A percentile compares a stretch with the other conserved stretches of the same genome.
phyloP scores from a whole-genome alignment of 2,113 vertebrate genomes.

The Paraplagusia blochii region DNA sequence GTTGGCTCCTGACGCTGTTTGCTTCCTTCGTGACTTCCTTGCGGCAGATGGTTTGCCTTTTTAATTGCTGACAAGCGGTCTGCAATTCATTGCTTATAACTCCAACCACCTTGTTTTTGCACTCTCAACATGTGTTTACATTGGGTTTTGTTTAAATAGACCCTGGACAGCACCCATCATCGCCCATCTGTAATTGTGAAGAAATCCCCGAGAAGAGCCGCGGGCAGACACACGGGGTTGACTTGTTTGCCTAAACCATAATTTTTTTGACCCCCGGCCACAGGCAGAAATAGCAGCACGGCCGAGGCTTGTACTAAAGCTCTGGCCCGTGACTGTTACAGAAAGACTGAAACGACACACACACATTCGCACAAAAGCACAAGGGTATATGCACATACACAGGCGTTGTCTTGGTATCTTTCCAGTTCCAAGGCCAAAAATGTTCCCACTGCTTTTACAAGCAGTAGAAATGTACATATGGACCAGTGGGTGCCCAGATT shows the following conservation, averaged over 20 bases:
- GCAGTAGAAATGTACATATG: constrained; percentile 29
- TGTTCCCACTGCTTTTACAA: constrained; percentile 8
- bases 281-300: constrained; percentile 64
- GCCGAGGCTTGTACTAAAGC: constrained; percentile 46
- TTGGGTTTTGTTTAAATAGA: constrained; percentile 52
- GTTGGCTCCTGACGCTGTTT: constrained; percentile 9
- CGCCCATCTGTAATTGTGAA: constrained; percentile 54
- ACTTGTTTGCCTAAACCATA: constrained; percentile 57
- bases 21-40: constrained; percentile 5
- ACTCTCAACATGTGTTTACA: constrained; percentile 53
- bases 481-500: constrained; percentile 21
- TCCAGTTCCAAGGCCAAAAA: constrained; percentile 33
- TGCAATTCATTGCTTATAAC: constrained; percentile 17
- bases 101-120: constrained; percentile 34
- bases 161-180: constrained; percentile 45
- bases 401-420: constrained; percentile 45
- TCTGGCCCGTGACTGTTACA: constrained; percentile 58
- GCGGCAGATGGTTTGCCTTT: not conserved
- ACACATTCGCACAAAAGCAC: constrained; percentile 11
- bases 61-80: constrained; percentile 7
- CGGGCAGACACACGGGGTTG: constrained; percentile 44
- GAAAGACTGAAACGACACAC: constrained; percentile 60
- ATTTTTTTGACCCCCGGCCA: constrained; percentile 63
- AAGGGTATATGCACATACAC: constrained; percentile 8
- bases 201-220: constrained; percentile 37